Conservation (phyloP, 2,888 invertebrate genomes). For the Lithophane leautieri region DNA sequence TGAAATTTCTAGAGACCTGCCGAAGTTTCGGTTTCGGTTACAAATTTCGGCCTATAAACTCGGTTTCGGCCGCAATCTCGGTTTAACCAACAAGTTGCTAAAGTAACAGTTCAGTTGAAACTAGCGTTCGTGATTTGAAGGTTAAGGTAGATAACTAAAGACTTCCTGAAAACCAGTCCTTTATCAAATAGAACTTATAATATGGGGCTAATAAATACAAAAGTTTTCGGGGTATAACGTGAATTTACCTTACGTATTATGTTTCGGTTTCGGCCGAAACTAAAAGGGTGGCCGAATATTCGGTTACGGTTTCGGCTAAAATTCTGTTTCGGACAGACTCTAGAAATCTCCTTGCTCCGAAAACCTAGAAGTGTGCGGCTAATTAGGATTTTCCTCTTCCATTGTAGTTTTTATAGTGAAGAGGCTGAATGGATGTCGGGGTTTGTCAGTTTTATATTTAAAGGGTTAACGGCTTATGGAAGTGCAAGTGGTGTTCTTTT, state of each 20-base stretch:
- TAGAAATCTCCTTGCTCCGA: slow-evolving; percentile 44
- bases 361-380: slow-evolving; percentile 58
- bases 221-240: neutral
- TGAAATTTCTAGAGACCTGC: slow-evolving; percentile 39
- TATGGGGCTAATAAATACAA: too few relatives aligned
- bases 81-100: neutral
- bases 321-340: neutral
- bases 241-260: too few relatives aligned
- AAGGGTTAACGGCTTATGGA: slow-evolving; percentile 9
- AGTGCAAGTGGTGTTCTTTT: neutral
- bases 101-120: neutral
- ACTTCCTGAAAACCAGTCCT: neutral
- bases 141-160: neutral
- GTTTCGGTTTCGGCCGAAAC: neutral
- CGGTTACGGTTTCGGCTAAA: neutral
- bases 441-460: slow-evolving; percentile 22
- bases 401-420: slow-evolving; percentile 41
- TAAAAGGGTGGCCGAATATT: neutral
- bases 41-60: neutral
- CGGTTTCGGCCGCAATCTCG: neutral
- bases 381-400: slow-evolving; percentile 57
- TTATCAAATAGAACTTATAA: neutral
- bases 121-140: too few relatives aligned
- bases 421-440: slow-evolving; percentile 24
- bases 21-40: neutral